Base-by-base conservation (phyloP, 2,888 invertebrate genomes). In the Dyspetes luteomarginatus region DNA sequence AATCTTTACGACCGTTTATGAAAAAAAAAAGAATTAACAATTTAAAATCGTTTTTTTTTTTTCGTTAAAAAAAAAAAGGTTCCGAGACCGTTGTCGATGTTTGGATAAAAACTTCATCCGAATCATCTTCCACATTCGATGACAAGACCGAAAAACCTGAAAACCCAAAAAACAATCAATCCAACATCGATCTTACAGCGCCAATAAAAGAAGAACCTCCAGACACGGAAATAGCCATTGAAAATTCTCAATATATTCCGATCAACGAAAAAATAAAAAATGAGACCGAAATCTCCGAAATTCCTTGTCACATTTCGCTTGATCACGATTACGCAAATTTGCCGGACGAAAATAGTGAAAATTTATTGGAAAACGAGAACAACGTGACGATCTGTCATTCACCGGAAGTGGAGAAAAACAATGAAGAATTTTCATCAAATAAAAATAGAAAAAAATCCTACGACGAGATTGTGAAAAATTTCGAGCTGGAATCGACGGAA, bases 81-180 rank as follows among this genome's bases (percentile, higher is more conserved):
- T 95, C 96, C 9, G 97, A 98, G 93, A 97, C 97, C 0, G 90
- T 96, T 7, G 94, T 96, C 0, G 96, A 96, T 86, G 94, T 96
- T 3, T 96, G 95, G 95, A 88, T 93, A 50, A 86, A 87, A 60
- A 64, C 43, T 19, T 50, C 73, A 5, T 36, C 28, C n/a, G 79
- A 82, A 12, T 15, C 43, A 17, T 3, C 36, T 7, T 4, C 17
- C 15, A n/a, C 68, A 7, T 24, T 50, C 28, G 68, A 78, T n/a
- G 58, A 58, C 43, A 43, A 72, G n/a, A 64, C 71, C 19, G 72
- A 75, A 22, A 62, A 65, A 52, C 19, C 50, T 5, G 62, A 28
- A 7, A 43, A 45, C 60, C 9, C 36, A n/a, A 71, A 65, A 43
- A 56, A 58, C 24, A 7, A 45, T 15, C 52, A 19, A 24, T 24